phyloP scores from a whole-genome alignment of 1,140 invertebrate species.

The Leptonema lineaticorne region DNA sequence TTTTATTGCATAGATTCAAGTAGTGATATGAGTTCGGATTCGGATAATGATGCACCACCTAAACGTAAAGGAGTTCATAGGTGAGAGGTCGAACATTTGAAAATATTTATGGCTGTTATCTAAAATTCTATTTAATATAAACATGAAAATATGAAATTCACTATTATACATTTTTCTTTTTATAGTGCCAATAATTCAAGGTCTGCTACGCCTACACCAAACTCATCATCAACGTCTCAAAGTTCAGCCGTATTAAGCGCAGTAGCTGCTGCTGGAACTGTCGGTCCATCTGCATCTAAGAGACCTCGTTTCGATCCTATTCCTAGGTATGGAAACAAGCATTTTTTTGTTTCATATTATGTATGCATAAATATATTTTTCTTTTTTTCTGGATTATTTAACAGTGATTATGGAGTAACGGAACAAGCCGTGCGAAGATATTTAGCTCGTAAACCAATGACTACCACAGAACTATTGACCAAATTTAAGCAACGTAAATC shows the following conservation, averaged over 20 bases:
- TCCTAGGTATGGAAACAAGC: constrained; percentile 44
- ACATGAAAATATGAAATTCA: neutral
- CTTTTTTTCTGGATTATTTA: constrained; percentile 12
- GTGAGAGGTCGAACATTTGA: neutral
- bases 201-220: constrained; percentile 62
- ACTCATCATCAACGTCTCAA: constrained; percentile 38
- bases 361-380: neutral
- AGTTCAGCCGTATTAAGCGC: constrained; percentile 2
- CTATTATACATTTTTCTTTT: neutral
- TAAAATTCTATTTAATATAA: neutral
- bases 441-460: constrained; percentile 93
- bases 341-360: constrained; percentile 3
- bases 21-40: constrained; percentile 74
- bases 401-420: constrained; percentile 84
- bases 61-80: constrained; percentile 29
- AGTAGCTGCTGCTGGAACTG: constrained; percentile 42
- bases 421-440: constrained; percentile 93
- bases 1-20: constrained; percentile 56
- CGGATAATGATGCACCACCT: constrained; percentile 63
- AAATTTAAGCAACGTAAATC: constrained; percentile 96
- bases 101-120: neutral
- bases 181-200: constrained; percentile 62
- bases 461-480: constrained; percentile 88
- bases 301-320: constrained; percentile 47
- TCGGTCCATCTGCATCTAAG: constrained; percentile 45